Conservation (phyloP, 2,888 invertebrate genomes). For the Tridacna gigas region DNA sequence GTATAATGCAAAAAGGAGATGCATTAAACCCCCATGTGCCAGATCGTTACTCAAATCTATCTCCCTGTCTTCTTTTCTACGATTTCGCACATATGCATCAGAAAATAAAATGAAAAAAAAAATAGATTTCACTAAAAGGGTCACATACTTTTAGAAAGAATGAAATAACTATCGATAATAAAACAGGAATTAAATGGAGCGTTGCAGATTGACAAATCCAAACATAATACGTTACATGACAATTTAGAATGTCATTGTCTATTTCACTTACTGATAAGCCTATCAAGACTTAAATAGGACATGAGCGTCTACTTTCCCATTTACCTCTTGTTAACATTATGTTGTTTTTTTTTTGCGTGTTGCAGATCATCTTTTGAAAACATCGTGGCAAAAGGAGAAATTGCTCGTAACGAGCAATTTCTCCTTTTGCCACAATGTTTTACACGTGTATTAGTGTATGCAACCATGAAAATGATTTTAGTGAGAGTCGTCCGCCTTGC, state of each 20-base stretch:
- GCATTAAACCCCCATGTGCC: too few species aligned
- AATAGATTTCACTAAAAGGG: too few species aligned
- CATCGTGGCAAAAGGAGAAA: background rate
- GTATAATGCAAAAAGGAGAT: too few species aligned
- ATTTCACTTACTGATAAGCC: constrained; percentile 18
- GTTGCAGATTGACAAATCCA: background rate
- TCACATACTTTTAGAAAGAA: too few species aligned
- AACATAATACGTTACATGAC: constrained; percentile 13
- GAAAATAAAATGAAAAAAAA: too few species aligned
- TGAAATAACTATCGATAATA: background rate
- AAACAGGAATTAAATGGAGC: constrained; percentile 10
- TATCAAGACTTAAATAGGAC: background rate
- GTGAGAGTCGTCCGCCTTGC: too few species aligned
- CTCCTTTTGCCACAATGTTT: background rate
- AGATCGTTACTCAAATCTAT: too few species aligned
- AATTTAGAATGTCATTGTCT: background rate
- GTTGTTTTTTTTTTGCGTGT: background rate
- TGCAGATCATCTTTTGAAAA: background rate
- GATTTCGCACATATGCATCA: too few species aligned
- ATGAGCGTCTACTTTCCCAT: background rate
- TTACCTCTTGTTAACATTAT: background rate
- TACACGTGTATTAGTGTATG: too few species aligned
- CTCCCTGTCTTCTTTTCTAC: too few species aligned
- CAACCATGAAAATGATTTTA: too few species aligned
- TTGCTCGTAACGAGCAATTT: background rate